Conservation (phyloP, 1,140 invertebrate genomes). For the Trichoplusia ni region DNA sequence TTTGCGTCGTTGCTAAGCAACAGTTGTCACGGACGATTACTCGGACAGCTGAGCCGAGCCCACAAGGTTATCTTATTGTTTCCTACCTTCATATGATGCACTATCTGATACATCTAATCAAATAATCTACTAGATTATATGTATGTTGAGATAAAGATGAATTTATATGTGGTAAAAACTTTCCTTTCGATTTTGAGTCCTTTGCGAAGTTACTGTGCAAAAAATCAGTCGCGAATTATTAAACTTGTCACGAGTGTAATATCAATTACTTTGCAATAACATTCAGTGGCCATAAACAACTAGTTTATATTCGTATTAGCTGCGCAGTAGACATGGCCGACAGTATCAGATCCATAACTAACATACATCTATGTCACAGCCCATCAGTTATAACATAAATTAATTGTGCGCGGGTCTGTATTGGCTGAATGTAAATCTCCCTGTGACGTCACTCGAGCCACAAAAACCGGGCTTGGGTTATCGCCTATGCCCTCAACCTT, state of each 20-base stretch:
- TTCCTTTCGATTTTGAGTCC: too few species aligned
- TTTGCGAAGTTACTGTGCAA: too few species aligned
- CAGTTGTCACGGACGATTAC: conserved; percentile 35
- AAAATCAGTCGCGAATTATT: too few species aligned
- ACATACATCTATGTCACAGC: conserved; percentile 12
- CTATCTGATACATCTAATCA: background rate
- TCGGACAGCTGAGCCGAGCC: conserved; percentile 20
- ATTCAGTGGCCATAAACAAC: background rate
- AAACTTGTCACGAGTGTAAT: background rate
- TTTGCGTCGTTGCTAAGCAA: background rate
- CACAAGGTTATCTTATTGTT: conserved; percentile 16
- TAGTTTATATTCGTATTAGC: conserved; percentile 3
- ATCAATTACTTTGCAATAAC: background rate
- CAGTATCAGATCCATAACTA: conserved; percentile 14
- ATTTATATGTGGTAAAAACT: too few species aligned
- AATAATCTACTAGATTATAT: background rate
- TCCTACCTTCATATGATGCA: conserved; percentile 4
- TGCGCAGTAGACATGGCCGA: background rate
- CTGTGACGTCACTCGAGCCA: conserved; percentile 32
- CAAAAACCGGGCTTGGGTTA: conserved; percentile 35
- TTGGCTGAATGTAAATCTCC: conserved; percentile 37
- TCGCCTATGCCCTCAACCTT: conserved; percentile 19
- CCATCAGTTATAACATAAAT: conserved; percentile 33
- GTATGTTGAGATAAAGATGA: too few species aligned
- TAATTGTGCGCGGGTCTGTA: conserved; percentile 29